Evolutionary conservation across 1,140 invertebrate species (phyloP).

Genomic region (Zaprionus lachaisei): DNA sequence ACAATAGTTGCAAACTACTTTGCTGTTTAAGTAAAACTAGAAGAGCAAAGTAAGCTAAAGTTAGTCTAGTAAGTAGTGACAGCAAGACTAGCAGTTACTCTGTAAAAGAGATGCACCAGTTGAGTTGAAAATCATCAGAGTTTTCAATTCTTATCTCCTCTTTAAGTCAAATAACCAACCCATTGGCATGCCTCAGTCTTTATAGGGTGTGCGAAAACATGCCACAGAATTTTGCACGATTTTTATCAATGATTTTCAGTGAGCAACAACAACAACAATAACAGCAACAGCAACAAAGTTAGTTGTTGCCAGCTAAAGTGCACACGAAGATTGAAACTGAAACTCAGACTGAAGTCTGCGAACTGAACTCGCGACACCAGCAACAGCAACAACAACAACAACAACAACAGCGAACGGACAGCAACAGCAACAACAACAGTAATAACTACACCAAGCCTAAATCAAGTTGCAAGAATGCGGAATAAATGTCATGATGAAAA

Average conservation of each 20-base stretch:
- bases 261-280: slow-evolving; percentile 13
- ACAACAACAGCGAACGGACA: slow-evolving; percentile 11
- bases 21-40: neutral
- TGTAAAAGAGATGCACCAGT: neutral
- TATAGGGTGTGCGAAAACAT: slow-evolving; percentile 36
- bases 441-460: slow-evolving; percentile 68
- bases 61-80: neutral
- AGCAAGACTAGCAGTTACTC: neutral
- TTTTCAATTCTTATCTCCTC: too few relatives aligned
- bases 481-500: slow-evolving; percentile 75
- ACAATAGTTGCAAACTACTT: neutral
- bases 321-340: slow-evolving; percentile 35
- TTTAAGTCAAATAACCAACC: neutral
- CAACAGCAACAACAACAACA: slow-evolving; percentile 33
- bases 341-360: slow-evolving; percentile 9
- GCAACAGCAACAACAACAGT: slow-evolving; percentile 29
- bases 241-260: slow-evolving; percentile 51
- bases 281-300: neutral
- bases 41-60: neutral
- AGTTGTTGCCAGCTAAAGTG: slow-evolving; percentile 37
- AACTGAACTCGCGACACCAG: slow-evolving; percentile 43
- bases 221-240: slow-evolving; percentile 56
- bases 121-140: neutral
- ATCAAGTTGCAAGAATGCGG: slow-evolving; percentile 82
- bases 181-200: neutral